Evolutionary conservation across 2,888 invertebrate species (phyloP).

Genomic region (Andricus quercusramuli): DNA sequence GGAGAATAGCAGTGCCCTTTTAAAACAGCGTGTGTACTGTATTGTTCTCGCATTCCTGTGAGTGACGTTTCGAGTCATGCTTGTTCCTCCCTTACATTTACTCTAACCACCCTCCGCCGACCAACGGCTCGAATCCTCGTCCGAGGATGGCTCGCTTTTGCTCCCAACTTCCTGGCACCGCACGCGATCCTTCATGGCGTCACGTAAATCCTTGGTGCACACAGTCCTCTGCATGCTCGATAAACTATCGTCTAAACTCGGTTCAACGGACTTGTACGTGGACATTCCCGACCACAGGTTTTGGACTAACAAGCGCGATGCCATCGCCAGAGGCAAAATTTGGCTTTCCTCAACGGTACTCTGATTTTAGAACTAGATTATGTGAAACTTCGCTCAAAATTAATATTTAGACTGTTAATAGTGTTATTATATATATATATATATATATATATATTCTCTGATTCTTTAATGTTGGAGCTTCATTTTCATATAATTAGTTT

Average conservation of each 20-base stretch:
- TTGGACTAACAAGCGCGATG: conserved; percentile 50
- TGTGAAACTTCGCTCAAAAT: background rate
- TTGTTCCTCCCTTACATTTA: conserved; percentile 13
- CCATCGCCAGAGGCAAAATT: conserved; percentile 44
- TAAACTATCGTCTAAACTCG: conserved; percentile 53
- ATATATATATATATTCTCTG: too few species aligned
- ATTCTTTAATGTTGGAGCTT: too few species aligned
- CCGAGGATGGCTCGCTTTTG: conserved; percentile 51
- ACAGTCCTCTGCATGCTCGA: conserved; percentile 50
- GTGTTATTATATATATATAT: background rate
- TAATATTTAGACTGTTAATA: background rate
- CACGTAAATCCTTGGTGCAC: conserved; percentile 54
- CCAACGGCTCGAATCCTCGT: conserved; percentile 29
- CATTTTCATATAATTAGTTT: too few species aligned
- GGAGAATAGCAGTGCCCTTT: conserved; percentile 30
- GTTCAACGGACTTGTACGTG: conserved; percentile 58
- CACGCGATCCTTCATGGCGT: conserved; percentile 55
- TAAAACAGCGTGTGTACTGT: conserved; percentile 15
- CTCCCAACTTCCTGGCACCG: conserved; percentile 55
- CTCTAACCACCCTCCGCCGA: conserved; percentile 9
- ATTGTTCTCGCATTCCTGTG: conserved; percentile 24
- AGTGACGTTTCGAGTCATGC: conserved; percentile 36
- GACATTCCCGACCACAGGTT: conserved; percentile 56
- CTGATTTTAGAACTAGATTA: background rate
- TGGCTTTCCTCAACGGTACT: background rate